Conservation (phyloP, 2,113 vertebrate species). For the Grammomys surdaster region DNA sequence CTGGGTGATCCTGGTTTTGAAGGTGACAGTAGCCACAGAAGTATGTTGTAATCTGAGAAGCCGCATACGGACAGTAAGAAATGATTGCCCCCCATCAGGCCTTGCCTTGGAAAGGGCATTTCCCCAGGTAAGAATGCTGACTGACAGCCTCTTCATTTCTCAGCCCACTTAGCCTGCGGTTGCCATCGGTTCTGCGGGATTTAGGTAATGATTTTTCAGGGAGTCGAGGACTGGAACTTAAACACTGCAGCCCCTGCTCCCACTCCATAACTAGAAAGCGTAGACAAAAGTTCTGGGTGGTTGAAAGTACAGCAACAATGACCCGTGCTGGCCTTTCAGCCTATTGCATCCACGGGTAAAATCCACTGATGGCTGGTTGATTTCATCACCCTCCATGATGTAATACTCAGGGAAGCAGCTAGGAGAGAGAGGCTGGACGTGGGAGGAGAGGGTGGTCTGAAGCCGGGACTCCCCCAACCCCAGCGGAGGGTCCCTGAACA, state of each 20-base stretch:
- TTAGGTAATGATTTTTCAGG: neutral
- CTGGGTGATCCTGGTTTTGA: neutral
- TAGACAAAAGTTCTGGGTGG: neutral
- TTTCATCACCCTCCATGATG: conserved; percentile 80
- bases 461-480: conserved; percentile 75
- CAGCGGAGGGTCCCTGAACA: conserved; percentile 74
- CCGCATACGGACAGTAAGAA: neutral
- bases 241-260: neutral
- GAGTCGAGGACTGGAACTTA: neutral
- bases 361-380: conserved; percentile 75
- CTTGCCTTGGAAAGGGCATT: neutral
- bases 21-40: neutral
- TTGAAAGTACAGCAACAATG: conserved; percentile 10
- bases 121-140: neutral
- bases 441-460: conserved; percentile 74
- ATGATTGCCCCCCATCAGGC: neutral
- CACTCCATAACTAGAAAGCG: neutral
- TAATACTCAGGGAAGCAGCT: conserved; percentile 71
- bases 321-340: conserved; percentile 44
- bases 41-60: conserved; percentile 2
- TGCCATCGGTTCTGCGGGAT: neutral
- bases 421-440: conserved; percentile 68
- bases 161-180: neutral
- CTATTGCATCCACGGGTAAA: conserved; percentile 82
- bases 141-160: conserved; percentile 37